Conservation (phyloP, 2,113 vertebrate species). For the Argyrosomus japonicus region DNA sequence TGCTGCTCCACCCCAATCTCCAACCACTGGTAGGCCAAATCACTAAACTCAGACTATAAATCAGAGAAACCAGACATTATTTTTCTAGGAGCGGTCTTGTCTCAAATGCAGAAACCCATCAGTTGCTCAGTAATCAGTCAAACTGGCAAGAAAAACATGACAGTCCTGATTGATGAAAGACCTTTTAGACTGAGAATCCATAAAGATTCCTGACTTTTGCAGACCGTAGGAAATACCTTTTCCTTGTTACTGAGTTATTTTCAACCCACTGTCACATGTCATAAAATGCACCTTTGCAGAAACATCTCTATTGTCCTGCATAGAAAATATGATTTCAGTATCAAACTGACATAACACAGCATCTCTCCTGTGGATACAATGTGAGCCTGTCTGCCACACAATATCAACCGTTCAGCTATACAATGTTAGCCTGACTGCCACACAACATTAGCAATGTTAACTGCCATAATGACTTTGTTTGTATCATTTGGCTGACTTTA, state of each 20-base stretch:
- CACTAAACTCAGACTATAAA: background rate
- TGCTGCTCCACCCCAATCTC: slow-evolving; percentile 97
- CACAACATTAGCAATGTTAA: background rate
- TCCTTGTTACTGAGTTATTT: background rate
- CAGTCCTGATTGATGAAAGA: slow-evolving; percentile 1
- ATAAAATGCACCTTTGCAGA: slow-evolving; percentile 13
- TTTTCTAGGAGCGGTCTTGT: background rate
- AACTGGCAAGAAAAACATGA: background rate
- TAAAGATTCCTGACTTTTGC: background rate
- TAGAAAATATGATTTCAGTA: background rate
- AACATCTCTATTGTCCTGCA: background rate
- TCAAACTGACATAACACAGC: background rate
- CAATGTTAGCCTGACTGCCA: background rate
- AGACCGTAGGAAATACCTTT: background rate
- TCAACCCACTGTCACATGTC: background rate
- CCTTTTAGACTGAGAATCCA: background rate
- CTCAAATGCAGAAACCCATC: background rate
- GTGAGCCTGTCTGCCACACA: background rate
- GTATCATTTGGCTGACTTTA: slow-evolving; percentile 37
- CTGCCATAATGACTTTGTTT: background rate
- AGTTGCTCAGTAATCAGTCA: background rate
- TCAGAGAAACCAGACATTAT: background rate
- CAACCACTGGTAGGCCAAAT: slow-evolving; percentile 89
- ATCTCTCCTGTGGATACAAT: background rate
- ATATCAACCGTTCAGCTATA: no score